Percentiles rank a stretch among this genome's conserved stretches.
Evolutionary conservation across 2,888 invertebrate species (phyloP).

Genomic region (Odontomyia ornata): DNA sequence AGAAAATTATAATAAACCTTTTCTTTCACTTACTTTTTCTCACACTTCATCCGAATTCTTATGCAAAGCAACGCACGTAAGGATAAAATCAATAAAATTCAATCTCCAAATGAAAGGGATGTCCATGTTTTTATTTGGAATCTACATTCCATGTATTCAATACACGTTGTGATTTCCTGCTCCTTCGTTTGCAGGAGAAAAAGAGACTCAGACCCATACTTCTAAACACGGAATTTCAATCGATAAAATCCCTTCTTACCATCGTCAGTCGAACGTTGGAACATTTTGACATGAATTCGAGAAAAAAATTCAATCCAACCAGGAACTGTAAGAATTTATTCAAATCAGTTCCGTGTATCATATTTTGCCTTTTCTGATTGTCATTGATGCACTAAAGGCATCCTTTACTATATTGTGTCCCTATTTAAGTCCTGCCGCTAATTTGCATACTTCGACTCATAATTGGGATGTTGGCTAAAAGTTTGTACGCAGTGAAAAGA

Average conservation of each 20-base stretch:
- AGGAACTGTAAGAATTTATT: constrained; percentile 39
- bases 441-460: constrained; percentile 48
- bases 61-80: not conserved
- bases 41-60: not conserved
- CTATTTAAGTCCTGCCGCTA: constrained; percentile 19
- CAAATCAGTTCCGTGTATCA: constrained; percentile 49
- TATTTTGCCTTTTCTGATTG: constrained; percentile 39
- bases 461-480: constrained; percentile 44
- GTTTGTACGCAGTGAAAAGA: not conserved
- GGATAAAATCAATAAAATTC: constrained; percentile 33
- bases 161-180: constrained; percentile 3
- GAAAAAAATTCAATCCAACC: not conserved
- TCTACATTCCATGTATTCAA: not conserved
- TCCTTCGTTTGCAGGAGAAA: not conserved
- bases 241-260: constrained; percentile 4
- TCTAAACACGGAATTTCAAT: not conserved
- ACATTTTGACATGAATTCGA: not conserved
- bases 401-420: not conserved
- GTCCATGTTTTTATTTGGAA: not conserved
- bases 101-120: constrained; percentile 14
- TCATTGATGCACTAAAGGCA: constrained; percentile 35
- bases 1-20: not conserved
- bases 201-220: not conserved
- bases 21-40: constrained; percentile 3
- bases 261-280: not conserved